Evolutionary conservation across 2,113 vertebrate species (phyloP).

Genomic region (Odocoileus virginianus): DNA sequence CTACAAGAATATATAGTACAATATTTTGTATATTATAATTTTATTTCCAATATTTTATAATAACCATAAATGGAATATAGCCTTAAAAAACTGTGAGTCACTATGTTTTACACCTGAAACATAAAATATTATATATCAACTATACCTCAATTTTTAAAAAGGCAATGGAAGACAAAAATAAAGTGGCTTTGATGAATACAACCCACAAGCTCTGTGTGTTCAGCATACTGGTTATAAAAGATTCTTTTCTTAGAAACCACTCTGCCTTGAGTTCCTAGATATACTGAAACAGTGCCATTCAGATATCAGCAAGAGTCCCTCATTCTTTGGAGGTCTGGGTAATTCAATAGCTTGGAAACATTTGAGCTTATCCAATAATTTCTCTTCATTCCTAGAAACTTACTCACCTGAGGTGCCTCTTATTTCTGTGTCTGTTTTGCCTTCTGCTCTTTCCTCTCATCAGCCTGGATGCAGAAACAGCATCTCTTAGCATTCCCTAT

Average conservation of each 20-base stretch:
- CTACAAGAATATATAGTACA: background rate
- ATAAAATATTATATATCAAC: background rate
- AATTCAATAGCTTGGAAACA: background rate
- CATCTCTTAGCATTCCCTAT: background rate
- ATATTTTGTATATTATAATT: background rate
- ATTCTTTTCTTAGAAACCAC: constrained; percentile 13
- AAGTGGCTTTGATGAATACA: background rate
- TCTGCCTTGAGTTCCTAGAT: background rate
- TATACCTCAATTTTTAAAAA: background rate
- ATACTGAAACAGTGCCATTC: background rate
- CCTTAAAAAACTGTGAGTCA: background rate
- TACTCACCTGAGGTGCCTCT: background rate
- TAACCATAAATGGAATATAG: background rate
- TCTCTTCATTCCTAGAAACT: background rate
- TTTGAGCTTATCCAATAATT: background rate
- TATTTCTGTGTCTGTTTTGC: background rate
- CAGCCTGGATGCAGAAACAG: background rate
- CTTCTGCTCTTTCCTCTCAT: background rate
- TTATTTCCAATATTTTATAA: background rate
- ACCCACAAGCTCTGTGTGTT: background rate
- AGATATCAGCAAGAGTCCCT: background rate
- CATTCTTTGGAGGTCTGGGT: background rate
- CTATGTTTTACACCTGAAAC: background rate
- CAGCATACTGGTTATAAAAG: background rate
- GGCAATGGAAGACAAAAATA: background rate